Evolutionary conservation across 2,888 invertebrate genomes (phyloP), one percentile per base, ranked within the genome.

Genomic region (Morinoia aosen): DNA sequence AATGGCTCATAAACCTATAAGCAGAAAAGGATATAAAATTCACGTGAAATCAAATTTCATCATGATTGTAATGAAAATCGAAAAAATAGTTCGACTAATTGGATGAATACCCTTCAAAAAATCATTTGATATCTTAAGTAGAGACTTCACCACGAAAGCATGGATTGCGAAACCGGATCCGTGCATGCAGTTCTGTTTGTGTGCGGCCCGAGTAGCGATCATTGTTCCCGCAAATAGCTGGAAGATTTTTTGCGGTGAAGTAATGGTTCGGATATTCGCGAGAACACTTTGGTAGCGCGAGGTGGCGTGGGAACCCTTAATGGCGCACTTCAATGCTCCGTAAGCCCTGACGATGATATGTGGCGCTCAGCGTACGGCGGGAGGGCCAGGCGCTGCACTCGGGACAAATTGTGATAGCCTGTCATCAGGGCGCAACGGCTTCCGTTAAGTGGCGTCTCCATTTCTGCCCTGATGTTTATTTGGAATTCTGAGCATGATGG

Each of bases 251-350:
- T 33, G 76, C 76, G 40, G 90, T 90, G 40, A 90, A 48, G 90
- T 90, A 90, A 90, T 90, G 90, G 93, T 33, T 57, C 16, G 57
- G 93, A 90, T 48, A 93, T 93, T 93, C 25, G 5, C 57, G n/a
- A 19, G 56, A 93, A 93, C n/a, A 10, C 48, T 57, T 93, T 56
- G 57, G 93, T 57, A 93, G 57, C 58, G 57, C 56, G 12, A 91
- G 56, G 33, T 25, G 90, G 39, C 93, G 93, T 93, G 93, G 93
- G 93, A 93, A 93, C 39, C 39, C 12, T 12, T 57, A 93, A 57
- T 33, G 12, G 58, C 57, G 93, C 93, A 57, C 93, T 48, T 93
- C 56, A 57, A 57, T 11, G 93, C 48, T 25, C 93, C 93, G 93
- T 57, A 93, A 93, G 93, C 58, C 93, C 25, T 93, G 12, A 39